These are phyloP conservation scores for Meloidogyne exigua DNA, from an alignment of 1,140 invertebrate species.

Conservation along the genomic window DNA sequence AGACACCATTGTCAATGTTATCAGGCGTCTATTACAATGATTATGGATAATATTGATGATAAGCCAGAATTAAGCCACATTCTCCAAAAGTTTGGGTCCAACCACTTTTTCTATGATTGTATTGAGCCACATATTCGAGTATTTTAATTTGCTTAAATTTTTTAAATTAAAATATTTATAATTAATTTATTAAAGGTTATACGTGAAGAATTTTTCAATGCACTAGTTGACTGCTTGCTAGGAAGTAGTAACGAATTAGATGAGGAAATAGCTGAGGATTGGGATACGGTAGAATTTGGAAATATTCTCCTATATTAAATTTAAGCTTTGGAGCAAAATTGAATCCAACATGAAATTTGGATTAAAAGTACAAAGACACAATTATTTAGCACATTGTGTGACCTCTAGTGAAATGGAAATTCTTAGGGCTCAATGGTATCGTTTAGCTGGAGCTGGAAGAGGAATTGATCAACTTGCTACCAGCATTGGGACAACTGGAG, in stretches of 20 bases:
- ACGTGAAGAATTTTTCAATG: slow-evolving; percentile 51
- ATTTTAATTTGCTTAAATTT: background rate
- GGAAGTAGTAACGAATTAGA: slow-evolving; percentile 43
- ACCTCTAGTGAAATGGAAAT: slow-evolving; percentile 53
- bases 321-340: slow-evolving; percentile 41
- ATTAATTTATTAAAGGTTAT: slow-evolving; percentile 48
- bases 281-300: slow-evolving; percentile 37
- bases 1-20: slow-evolving; percentile 54
- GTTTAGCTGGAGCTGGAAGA: slow-evolving; percentile 34
- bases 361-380: slow-evolving; percentile 51
- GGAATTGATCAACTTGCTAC: background rate
- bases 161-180: background rate
- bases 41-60: slow-evolving; percentile 63
- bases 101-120: slow-evolving; percentile 63
- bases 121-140: slow-evolving; percentile 60
- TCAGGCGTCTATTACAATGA: slow-evolving; percentile 58
- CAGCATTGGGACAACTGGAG: background rate
- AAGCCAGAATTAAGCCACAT: slow-evolving; percentile 39
- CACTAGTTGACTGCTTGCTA: slow-evolving; percentile 46
- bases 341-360: slow-evolving; percentile 52
- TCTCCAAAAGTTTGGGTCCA: slow-evolving; percentile 57
- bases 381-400: slow-evolving; percentile 55
- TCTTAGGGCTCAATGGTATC: slow-evolving; percentile 49
- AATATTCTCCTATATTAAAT: background rate
- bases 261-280: slow-evolving; percentile 48